These are phyloP conservation scores for Fundulus diaphanus DNA, from an alignment of 2,797 vertebrate species.

Conservation along the genomic window DNA sequence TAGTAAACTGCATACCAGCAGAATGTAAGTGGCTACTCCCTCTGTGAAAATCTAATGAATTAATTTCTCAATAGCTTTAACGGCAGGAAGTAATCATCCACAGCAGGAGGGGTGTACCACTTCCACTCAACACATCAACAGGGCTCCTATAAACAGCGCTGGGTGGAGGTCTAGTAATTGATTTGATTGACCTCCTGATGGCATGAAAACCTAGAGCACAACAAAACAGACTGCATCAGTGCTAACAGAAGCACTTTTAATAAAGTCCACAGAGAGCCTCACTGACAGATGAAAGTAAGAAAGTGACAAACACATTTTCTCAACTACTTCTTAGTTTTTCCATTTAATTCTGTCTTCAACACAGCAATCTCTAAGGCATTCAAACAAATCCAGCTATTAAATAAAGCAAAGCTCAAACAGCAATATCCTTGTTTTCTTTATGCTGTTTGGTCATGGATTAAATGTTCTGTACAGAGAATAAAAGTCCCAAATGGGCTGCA, in stretches of 20 bases:
- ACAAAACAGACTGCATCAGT: constrained; percentile 31
- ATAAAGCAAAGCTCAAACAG: background rate
- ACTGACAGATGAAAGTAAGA: constrained; percentile 21
- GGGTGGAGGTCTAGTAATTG: constrained; percentile 45
- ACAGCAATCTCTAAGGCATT: background rate
- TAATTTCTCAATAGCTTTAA: constrained; percentile 53
- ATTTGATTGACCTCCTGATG: constrained; percentile 51
- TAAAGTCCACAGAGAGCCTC: constrained; percentile 43
- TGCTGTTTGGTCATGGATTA: constrained; percentile 38
- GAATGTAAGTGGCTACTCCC: constrained; percentile 28
- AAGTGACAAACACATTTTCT: background rate
- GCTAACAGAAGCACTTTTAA: constrained; percentile 25
- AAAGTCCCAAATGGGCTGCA: constrained; percentile 26
- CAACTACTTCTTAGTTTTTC: background rate
- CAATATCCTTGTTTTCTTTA: constrained; percentile 13
- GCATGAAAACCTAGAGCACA: constrained; percentile 19
- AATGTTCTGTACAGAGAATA: constrained; percentile 30
- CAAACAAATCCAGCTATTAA: background rate
- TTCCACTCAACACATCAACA: constrained; percentile 44
- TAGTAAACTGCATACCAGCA: constrained; percentile 15
- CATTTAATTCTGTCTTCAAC: constrained; percentile 23
- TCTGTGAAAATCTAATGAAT: constrained; percentile 39
- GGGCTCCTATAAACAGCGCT: constrained; percentile 30
- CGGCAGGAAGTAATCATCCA: constrained; percentile 49
- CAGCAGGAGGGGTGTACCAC: constrained; percentile 43